These are phyloP conservation scores for Neomorphus geoffroyi DNA, from an alignment of 2,797 vertebrate species.

Conservation along the genomic window DNA sequence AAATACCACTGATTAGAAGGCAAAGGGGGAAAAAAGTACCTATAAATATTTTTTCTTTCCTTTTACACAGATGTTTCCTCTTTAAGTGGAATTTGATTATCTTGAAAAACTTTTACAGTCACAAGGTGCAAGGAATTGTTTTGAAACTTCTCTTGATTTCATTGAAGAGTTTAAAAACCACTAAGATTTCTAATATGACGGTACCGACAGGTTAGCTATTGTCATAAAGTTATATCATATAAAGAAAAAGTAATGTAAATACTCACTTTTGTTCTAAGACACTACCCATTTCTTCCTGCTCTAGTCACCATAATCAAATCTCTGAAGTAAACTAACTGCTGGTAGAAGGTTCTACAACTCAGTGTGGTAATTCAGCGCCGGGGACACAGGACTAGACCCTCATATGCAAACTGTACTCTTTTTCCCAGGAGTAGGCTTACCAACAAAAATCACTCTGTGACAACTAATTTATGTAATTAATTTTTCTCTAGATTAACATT, in stretches of 20 bases:
- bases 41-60: background rate
- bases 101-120: background rate
- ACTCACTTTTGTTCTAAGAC: background rate
- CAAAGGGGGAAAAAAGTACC: background rate
- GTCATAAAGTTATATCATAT: background rate
- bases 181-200: background rate
- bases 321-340: background rate
- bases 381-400: background rate
- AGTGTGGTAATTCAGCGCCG: background rate
- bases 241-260: background rate
- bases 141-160: background rate
- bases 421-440: rapidly evolving
- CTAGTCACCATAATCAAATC: background rate
- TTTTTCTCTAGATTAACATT: background rate
- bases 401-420: rapidly evolving
- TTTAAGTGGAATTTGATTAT: background rate
- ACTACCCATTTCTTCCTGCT: background rate
- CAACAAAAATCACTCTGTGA: background rate
- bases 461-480: background rate
- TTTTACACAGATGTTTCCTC: background rate
- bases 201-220: background rate
- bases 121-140: background rate
- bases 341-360: background rate
- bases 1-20: background rate
- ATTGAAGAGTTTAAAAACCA: background rate